Conservation (phyloP, 1,140 invertebrate genomes). For the Pemphigus obesinymphae region DNA sequence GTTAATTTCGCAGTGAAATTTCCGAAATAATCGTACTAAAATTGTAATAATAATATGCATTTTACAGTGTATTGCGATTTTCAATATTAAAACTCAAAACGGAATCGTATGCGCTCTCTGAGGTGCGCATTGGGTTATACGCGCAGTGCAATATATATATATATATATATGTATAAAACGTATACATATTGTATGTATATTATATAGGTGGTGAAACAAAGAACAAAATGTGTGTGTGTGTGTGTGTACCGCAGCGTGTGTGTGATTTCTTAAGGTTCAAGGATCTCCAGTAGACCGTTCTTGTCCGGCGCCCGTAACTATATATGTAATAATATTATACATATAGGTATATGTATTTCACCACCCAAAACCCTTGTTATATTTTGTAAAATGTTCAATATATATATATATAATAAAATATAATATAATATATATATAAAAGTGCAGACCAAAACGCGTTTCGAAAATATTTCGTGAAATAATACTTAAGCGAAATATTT, state of each 20-base stretch:
- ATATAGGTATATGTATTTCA: no score
- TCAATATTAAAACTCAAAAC: not conserved
- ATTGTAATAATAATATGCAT: no score
- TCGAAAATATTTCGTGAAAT: not conserved
- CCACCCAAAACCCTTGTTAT: no score
- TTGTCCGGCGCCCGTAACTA: not conserved
- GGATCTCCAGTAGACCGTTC: conserved; percentile 23
- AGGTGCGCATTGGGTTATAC: conserved; percentile 28
- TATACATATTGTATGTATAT: no score
- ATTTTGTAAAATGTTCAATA: not conserved
- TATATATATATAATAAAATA: no score
- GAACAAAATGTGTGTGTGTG: not conserved
- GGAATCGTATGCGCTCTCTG: not conserved
- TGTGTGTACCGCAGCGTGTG: not conserved
- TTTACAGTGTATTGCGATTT: not conserved
- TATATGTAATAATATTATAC: not conserved
- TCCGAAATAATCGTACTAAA: no score
- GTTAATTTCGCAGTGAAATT: not conserved
- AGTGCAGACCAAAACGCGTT: not conserved
- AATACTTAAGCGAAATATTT: not conserved
- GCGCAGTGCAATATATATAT: not conserved
- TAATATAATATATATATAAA: not conserved
- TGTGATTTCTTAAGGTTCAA: conserved; percentile 31
- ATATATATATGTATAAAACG: no score
- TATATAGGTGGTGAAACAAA: conserved; percentile 16